Evolutionary conservation across 2,888 invertebrate genomes (phyloP), one percentile per base, ranked within the genome.

Genomic region (Phaonia tiefii): DNA sequence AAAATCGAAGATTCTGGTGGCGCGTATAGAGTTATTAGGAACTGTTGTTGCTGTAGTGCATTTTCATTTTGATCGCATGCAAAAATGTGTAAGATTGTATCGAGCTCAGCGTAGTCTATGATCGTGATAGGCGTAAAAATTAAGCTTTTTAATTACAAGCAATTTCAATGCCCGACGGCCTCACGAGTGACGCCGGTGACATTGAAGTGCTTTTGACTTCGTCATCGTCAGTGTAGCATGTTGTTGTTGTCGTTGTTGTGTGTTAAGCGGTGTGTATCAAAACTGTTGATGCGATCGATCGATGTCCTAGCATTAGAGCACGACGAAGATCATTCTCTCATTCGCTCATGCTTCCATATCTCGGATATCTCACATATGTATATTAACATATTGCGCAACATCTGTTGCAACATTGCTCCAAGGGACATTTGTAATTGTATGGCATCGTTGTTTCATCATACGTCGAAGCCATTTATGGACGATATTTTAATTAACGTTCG

Each of bases 131-230:
- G 58, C 74, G 66, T 67, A 63, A 74, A n/a, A n/a, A 77, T 75
- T 54, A 78, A 77, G 75, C 75, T 77, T 77, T 63, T 81, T 81
- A 81, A 78, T 81, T 78, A 78, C 49, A 63, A 67, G 56, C 44
- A 71, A 77, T 60, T 46, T 54, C 67, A 17, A 51, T 63, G 25
- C 13, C 17, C 69, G 77, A 39, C 31, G 63, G 75, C 81, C 81
- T 81, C 78, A 54, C 54, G 39, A 46, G 42, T 63, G 63, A 72
- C 78, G 69, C 77, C 56, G 78, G 66, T 78, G 75, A 80, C 77
- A 81, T 81, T 78, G 81, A 81, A 66, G 71, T 42, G 37, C 42
- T 74, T 44, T 44, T 60, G 63, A 42, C 63, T 39, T 37, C 37
- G 42, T 20, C 51, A 51, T 20, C 20, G n/a, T n/a, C n/a, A n/a